A percentile compares a stretch with the other conserved stretches of the same genome.
Conservation (phyloP, 2,888 invertebrate genomes). For the Chymomyza caudatula region DNA sequence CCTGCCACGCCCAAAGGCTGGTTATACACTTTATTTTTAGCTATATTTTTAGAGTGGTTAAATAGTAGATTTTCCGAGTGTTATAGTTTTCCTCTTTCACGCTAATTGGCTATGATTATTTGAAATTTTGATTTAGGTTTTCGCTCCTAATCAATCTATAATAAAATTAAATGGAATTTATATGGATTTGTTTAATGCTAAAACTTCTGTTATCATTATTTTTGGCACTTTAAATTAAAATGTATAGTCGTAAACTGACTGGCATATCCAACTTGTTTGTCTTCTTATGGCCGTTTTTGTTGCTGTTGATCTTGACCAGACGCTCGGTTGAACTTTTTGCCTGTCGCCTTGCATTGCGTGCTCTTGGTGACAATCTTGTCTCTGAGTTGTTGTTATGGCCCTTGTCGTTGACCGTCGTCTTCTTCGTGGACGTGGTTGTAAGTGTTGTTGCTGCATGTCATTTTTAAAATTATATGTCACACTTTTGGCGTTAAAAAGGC, state of each 20-base stretch:
- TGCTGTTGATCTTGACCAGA: not conserved
- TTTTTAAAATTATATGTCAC: conserved; percentile 72
- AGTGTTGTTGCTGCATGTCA: conserved; percentile 58
- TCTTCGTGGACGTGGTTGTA: conserved; percentile 35
- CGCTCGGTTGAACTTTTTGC: not conserved
- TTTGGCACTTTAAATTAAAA: conserved; percentile 6
- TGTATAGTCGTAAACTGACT: conserved; percentile 61
- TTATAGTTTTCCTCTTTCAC: too few species aligned
- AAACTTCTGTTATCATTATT: not conserved
- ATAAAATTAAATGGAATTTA: not conserved
- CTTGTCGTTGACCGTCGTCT: conserved; percentile 12
- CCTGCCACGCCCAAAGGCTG: too few species aligned
- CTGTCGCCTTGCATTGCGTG: not conserved
- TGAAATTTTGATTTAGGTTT: not conserved
- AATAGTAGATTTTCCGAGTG: too few species aligned
- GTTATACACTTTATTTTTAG: too few species aligned
- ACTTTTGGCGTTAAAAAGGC: conserved; percentile 72
- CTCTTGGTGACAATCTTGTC: conserved; percentile 60
- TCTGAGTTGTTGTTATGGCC: conserved; percentile 63
- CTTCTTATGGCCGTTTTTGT: conserved; percentile 41
- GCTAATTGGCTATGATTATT: not conserved
- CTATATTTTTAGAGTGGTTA: too few species aligned
- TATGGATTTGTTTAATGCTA: not conserved
- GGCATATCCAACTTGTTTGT: not conserved
- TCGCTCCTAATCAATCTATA: not conserved